Conservation (phyloP, 2,113 vertebrate genomes). For the Varanus komodoensis region DNA sequence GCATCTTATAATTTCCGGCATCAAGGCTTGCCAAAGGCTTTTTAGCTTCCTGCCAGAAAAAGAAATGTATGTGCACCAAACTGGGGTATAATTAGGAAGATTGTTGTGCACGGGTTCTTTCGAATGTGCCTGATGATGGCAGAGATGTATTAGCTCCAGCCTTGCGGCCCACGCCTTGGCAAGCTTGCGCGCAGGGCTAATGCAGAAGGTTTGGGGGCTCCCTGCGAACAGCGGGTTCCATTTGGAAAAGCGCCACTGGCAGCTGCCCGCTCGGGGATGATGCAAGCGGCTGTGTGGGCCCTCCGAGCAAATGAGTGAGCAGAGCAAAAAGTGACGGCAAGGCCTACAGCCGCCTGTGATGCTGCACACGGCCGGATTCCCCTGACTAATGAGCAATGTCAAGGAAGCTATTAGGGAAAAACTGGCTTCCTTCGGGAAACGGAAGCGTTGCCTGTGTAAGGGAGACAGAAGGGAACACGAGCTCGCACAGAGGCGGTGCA, state of each 20-base stretch:
- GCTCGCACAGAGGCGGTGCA: no score
- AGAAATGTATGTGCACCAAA: background rate
- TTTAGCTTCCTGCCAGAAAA: conserved; percentile 20
- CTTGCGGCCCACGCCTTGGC: background rate
- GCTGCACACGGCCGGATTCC: no score
- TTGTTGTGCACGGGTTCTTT: background rate
- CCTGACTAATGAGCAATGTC: no score
- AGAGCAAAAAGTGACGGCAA: background rate
- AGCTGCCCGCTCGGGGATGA: no score
- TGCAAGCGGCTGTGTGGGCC: background rate
- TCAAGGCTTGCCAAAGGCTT: background rate
- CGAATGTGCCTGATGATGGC: background rate
- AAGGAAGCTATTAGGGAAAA: no score
- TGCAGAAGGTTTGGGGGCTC: background rate
- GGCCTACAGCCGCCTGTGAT: no score
- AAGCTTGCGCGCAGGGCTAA: background rate
- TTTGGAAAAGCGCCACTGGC: background rate
- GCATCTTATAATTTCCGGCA: background rate
- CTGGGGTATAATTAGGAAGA: conserved; percentile 1
- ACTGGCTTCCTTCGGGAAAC: no score
- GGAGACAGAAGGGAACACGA: no score
- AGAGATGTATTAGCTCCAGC: background rate
- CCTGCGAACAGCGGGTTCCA: background rate
- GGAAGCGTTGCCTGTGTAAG: no score
- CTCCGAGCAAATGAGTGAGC: background rate